Evolutionary conservation across 2,888 invertebrate genomes (phyloP), one percentile per base, ranked within the genome.

Genomic region (Chaitophorus viminalis): DNA sequence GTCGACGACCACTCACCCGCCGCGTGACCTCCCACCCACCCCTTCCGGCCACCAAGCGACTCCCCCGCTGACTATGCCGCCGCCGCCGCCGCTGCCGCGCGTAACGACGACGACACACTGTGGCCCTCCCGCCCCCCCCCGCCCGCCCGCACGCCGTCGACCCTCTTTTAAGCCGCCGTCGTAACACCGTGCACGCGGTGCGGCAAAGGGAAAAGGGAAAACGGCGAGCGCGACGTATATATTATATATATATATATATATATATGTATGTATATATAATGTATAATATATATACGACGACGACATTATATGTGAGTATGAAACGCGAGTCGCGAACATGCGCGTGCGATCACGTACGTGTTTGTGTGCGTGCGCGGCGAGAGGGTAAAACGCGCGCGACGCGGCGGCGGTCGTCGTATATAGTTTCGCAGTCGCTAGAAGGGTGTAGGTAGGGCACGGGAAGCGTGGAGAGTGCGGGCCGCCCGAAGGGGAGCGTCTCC

Each of bases 331-430:
- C 68, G 68, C 68, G 68, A n/a, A 14, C 68, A 25, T 29, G 68
- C 46, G 82, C 31, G 82, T n/a, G 36, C 70, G 70, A 29, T 46
- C 46, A 46, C 46, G 65, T 65, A n/a, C n/a, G 68, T 68, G 81
- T 81, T 68, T 68, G 79, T 36, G 79, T 36, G 52, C 72, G 72
- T 14, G 46, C 14, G 25, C n/a, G 82, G 25, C n/a, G 82, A 70
- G 72, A 82, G 82, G 82, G 82, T 72, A 82, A 82, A 72, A 82
- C 46, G 76, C 54, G 70, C 46, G 82, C 36, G 68, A 70, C 21
- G 70, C 70, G 65, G 8, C 25, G 17, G 31, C 70, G 70, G 70
- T 29, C 14, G 72, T 36, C 72, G 74, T 60, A 21, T 60, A 60
- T 60, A 60, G 60, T 3, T 21, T 46, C 46, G 46, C 11, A 46